Conservation (phyloP, 37 sponge, comb jelly and placozoan genomes). For the Spongilla lacustris region DNA sequence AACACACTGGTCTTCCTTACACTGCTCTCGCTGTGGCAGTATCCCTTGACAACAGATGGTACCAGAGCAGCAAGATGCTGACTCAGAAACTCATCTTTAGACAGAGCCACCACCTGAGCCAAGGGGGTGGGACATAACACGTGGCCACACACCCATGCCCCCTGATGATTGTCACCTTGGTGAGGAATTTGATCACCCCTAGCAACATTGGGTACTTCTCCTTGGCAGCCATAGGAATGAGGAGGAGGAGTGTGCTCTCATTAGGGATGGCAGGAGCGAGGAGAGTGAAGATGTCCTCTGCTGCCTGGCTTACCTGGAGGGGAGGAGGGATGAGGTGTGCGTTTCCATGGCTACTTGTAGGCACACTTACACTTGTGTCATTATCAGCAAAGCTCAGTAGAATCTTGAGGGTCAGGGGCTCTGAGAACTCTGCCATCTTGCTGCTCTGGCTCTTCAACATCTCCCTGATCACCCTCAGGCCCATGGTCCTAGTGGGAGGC, state of each 20-base stretch:
- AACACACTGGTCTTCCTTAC: conserved; percentile 92
- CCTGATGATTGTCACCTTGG: too few relatives aligned
- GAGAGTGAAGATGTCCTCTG: conserved; percentile 75
- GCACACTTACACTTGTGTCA: conserved; percentile 39
- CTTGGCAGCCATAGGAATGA: conserved; percentile 56
- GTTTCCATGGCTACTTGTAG: too few relatives aligned
- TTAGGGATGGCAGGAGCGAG: conserved; percentile 65
- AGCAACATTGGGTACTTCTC: conserved; percentile 71
- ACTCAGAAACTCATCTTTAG: conserved; percentile 14
- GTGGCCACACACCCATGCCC: not conserved
- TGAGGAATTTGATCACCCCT: conserved; percentile 74
- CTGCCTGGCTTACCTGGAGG: conserved; percentile 64
- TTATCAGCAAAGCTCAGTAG: conserved; percentile 51
- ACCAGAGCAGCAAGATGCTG: conserved; percentile 25
- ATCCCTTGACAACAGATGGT: conserved; percentile 58
- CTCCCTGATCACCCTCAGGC: conserved; percentile 67
- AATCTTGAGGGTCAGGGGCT: conserved; percentile 59
- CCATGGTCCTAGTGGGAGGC: conserved; percentile 17
- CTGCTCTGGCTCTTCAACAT: conserved; percentile 53
- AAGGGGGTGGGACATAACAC: not conserved
- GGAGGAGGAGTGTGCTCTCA: conserved; percentile 36
- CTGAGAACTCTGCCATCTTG: conserved; percentile 56
- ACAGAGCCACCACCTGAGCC: conserved; percentile 28
- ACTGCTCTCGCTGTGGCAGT: conserved; percentile 81
- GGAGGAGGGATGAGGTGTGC: not conserved